Base-by-base conservation (phyloP, 2,797 vertebrate genomes). In the Centropyge bicolor region DNA sequence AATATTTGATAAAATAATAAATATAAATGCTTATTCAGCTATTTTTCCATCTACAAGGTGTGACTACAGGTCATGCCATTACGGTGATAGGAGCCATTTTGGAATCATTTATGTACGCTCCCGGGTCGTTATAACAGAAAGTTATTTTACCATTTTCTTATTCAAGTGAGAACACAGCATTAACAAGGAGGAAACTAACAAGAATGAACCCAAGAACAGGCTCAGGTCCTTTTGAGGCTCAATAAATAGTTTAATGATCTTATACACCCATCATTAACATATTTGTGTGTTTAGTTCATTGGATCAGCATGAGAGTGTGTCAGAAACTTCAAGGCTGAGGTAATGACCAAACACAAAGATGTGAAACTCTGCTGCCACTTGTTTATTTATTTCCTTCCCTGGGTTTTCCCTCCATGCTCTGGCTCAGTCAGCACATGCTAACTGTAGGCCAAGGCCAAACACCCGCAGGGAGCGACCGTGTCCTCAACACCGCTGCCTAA, bases 391-490 rank as follows among this genome's bases (percentile, higher is more conserved):
- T 85, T 79, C 56, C 31, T 63, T 57, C 57, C 78, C 38, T 45
- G 64, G 59, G 31, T 77, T 86, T 83, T 70, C 49, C 78, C 80
- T 74, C 40, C 81, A 38, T 57, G 65, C 85, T 55, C 59, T 10
- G 46, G 71, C 74, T 61, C 80, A 65, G 85, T 78, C 80, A 73
- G 83, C 73, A 76, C 81, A 80, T 48, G 71, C 82, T 83, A 81
- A 83, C 81, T 54, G 79, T 4, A 49, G 75, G 84, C 87, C 83
- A 48, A 82, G 85, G 88, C 86, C 86, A 89, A 88, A 89, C 83
- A 69, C 76, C 87, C 83, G 22, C 86, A 74, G 83, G 85, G 88
- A 85, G 76, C 74, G 63, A 80, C 86, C 81, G 75, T 36, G 85
- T 82, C 86, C 87, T 77, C 76, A 14, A 68, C 76, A 69, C 78